Conservation (phyloP, 2,888 invertebrate species). For the Temnothorax unifasciatus region DNA sequence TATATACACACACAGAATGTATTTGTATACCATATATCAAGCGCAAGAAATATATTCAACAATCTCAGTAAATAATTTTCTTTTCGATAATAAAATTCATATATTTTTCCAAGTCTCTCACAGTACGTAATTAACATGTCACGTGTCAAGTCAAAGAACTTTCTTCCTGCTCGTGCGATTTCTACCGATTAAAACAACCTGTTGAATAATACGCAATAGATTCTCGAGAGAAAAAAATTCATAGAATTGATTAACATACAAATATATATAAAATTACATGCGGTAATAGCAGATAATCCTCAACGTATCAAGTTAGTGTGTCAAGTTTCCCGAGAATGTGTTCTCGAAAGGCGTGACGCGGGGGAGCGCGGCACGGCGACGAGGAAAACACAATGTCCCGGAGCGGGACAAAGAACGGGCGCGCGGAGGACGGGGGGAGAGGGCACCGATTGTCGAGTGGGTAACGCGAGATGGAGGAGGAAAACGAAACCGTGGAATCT, state of each 20-base stretch:
- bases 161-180: background rate
- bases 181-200: conserved; percentile 13
- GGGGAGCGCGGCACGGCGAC: background rate
- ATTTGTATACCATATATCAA: background rate
- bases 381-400: conserved; percentile 31
- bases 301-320: background rate
- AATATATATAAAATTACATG: background rate
- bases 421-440: background rate
- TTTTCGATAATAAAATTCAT: background rate
- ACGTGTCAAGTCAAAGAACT: background rate
- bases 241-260: background rate
- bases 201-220: conserved; percentile 5
- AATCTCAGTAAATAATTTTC: background rate
- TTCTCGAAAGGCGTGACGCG: background rate
- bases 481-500: conserved; percentile 45
- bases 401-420: conserved; percentile 19
- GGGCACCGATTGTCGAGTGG: conserved; percentile 29
- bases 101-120: background rate
- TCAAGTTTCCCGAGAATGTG: conserved; percentile 15
- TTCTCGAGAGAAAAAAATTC: background rate
- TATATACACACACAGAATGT: background rate
- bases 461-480: background rate
- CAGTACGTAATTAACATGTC: background rate
- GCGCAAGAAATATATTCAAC: background rate
- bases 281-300: background rate